These are phyloP conservation scores for Helogale parvula DNA, from an alignment of 2,113 vertebrate genomes.

Conservation along the genomic window DNA sequence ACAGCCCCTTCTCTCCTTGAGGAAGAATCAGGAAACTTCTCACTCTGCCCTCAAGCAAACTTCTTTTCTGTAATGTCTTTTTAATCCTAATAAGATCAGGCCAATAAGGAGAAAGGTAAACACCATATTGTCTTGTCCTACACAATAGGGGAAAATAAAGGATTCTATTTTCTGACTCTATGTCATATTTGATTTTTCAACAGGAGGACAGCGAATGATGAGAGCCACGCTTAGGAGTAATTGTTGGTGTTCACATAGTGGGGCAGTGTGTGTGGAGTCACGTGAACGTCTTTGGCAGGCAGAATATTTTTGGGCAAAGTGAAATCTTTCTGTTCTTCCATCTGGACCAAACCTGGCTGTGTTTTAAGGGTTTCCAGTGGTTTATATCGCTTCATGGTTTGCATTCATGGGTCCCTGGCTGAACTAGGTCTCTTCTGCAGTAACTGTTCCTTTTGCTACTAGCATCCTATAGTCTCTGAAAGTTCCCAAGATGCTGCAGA, in stretches of 20 bases:
- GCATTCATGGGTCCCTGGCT: neutral
- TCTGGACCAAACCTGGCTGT: neutral
- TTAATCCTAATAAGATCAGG: neutral
- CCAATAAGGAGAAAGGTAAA: neutral
- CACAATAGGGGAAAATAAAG: neutral
- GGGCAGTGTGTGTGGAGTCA: accelerated
- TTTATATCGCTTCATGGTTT: neutral
- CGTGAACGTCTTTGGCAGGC: neutral
- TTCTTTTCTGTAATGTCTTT: neutral
- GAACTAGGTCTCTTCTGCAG: neutral
- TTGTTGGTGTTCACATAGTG: accelerated
- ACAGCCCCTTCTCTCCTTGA: neutral
- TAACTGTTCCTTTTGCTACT: neutral
- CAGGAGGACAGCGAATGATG: neutral
- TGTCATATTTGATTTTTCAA: neutral
- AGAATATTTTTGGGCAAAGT: neutral
- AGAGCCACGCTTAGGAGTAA: neutral
- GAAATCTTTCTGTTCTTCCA: neutral
- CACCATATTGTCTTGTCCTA: neutral
- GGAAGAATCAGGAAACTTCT: neutral
- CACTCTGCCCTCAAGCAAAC: neutral
- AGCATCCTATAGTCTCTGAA: too few relatives aligned
- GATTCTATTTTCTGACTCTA: neutral
- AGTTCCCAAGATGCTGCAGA: neutral
- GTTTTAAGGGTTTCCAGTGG: neutral